Percentiles rank a stretch among this genome's conserved stretches.
Conservation (phyloP, 2,113 vertebrate species). For the Microtus montanus region DNA sequence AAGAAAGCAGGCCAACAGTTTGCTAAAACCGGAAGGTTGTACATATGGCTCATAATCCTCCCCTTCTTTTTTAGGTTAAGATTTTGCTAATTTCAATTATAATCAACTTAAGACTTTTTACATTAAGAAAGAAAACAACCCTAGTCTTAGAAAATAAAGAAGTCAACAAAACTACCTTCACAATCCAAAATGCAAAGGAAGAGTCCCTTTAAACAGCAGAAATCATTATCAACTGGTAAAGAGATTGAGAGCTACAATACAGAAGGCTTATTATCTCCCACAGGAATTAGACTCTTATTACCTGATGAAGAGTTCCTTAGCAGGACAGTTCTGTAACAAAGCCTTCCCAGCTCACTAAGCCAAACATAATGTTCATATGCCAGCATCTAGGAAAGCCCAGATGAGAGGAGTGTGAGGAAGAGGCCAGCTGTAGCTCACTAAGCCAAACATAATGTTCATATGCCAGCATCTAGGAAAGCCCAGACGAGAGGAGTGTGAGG, state of each 20-base stretch:
- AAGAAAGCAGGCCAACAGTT: constrained; percentile 48
- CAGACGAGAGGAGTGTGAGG: background rate
- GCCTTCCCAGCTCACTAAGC: background rate
- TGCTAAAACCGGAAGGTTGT: constrained; percentile 50
- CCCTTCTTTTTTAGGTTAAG: constrained; percentile 13
- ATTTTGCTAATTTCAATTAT: constrained; percentile 48
- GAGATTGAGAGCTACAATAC: background rate
- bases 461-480: too few species aligned
- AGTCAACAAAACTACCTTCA: constrained; percentile 13
- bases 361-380: too few species aligned
- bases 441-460: background rate
- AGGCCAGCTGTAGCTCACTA: background rate
- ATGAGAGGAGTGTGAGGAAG: background rate
- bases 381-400: background rate
- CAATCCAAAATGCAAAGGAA: constrained; percentile 31
- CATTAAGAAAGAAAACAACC: constrained; percentile 47
- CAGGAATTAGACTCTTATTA: background rate
- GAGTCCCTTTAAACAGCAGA: background rate
- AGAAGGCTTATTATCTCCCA: background rate
- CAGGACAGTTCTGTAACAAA: background rate
- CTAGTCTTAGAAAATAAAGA: background rate
- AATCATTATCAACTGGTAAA: background rate
- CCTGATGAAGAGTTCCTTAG: background rate
- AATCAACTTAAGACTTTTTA: constrained; percentile 34
- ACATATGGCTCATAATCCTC: constrained; percentile 60